These are phyloP conservation scores for Plagodis dolabraria DNA, from an alignment of 2,888 invertebrate species.

Conservation along the genomic window DNA sequence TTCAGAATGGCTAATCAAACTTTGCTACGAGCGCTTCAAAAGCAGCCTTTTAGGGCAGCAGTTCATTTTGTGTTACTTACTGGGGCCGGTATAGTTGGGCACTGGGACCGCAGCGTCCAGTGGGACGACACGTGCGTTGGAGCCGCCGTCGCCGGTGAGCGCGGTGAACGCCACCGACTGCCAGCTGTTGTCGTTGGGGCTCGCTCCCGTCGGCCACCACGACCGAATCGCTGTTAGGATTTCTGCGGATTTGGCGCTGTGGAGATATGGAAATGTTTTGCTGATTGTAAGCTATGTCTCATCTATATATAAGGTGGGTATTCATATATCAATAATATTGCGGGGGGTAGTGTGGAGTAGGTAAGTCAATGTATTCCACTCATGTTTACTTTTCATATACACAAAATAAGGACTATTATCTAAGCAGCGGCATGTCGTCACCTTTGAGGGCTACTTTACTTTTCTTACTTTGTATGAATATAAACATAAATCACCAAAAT, in stretches of 20 bases:
- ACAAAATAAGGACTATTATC: too few relatives aligned
- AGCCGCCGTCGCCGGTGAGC: constrained; percentile 59
- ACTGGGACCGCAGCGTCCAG: constrained; percentile 47
- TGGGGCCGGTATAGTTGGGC: neutral
- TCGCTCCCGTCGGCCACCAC: constrained; percentile 70
- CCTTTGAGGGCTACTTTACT: too few relatives aligned
- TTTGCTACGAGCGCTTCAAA: too few relatives aligned
- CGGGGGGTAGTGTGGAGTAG: too few relatives aligned
- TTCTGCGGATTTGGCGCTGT: constrained; percentile 36
- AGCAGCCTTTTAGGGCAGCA: too few relatives aligned
- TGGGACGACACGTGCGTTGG: constrained; percentile 54
- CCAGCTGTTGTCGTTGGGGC: constrained; percentile 55
- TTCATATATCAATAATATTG: too few relatives aligned
- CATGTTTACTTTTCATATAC: too few relatives aligned
- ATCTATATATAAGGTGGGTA: neutral
- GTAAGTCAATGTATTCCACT: too few relatives aligned
- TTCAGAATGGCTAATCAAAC: too few relatives aligned
- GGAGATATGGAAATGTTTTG: neutral
- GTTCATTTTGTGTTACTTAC: neutral
- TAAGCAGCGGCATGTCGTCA: too few relatives aligned
- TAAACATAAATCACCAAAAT: too few relatives aligned
- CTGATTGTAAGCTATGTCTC: neutral
- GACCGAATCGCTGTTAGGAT: constrained; percentile 52
- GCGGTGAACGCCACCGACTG: constrained; percentile 57
- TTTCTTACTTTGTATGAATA: too few relatives aligned